These are phyloP conservation scores for Phataginus tricuspis DNA, from an alignment of 2,797 vertebrate genomes.

Conservation along the genomic window DNA sequence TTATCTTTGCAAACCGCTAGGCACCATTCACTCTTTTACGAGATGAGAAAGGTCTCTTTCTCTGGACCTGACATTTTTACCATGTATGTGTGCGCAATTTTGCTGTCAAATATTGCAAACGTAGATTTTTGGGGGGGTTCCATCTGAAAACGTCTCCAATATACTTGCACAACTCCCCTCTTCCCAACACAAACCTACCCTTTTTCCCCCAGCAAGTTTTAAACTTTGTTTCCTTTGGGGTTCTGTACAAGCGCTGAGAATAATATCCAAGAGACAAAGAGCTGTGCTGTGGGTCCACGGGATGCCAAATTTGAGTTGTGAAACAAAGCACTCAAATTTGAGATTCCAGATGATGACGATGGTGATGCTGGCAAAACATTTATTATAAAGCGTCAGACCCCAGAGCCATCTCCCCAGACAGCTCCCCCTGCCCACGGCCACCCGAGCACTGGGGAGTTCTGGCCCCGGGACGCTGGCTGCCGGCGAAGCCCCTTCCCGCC, in stretches of 20 bases:
- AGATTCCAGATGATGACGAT: not conserved
- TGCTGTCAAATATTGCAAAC: conserved; percentile 33
- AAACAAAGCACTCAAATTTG: conserved; percentile 70
- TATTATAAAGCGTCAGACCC: not conserved
- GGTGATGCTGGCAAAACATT: not conserved
- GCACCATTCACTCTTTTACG: not conserved
- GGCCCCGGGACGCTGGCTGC: not conserved
- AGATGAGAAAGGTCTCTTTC: not conserved
- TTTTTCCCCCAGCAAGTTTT: conserved; percentile 49
- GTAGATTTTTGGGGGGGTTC: not conserved
- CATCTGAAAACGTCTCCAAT: not conserved
- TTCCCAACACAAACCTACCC: not conserved
- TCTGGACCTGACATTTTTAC: not conserved
- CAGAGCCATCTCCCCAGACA: not conserved
- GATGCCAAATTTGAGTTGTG: conserved; percentile 57
- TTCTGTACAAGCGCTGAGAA: not conserved
- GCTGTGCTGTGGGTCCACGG: not conserved
- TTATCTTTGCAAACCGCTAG: conserved; percentile 10
- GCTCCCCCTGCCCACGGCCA: not conserved
- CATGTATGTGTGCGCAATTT: not conserved
- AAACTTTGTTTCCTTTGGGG: conserved; percentile 71
- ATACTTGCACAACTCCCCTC: not conserved
- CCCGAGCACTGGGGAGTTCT: not conserved
- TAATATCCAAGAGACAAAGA: conserved; percentile 65
- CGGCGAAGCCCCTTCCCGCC: not conserved